phyloP scores from a whole-genome alignment of 1,140 invertebrate species.

The Anastatus disparis region DNA sequence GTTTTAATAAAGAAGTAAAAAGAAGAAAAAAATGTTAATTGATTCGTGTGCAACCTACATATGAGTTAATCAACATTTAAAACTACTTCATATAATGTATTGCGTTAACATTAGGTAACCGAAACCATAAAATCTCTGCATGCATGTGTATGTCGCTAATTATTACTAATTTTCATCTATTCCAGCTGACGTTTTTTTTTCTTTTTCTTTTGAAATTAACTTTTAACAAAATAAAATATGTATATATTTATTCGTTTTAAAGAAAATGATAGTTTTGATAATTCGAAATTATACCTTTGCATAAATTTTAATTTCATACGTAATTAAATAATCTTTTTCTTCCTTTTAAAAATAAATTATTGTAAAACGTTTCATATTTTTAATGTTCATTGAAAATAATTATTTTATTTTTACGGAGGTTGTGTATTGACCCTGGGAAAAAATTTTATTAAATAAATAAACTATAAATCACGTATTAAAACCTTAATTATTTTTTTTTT shows the following conservation, averaged over 20 bases:
- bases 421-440: no score
- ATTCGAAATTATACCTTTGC: not conserved
- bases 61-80: conserved; percentile 23
- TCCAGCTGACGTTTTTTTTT: not conserved
- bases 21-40: not conserved
- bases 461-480: no score
- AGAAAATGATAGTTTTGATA: not conserved
- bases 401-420: no score
- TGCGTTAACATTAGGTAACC: conserved; percentile 11
- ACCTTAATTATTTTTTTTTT: no score
- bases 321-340: no score
- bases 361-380: no score
- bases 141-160: not conserved
- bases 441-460: no score
- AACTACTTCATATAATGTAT: not conserved
- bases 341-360: no score
- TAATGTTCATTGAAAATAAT: no score
- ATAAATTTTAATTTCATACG: no score
- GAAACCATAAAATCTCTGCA: not conserved
- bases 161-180: conserved; percentile 7
- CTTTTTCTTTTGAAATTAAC: conserved; percentile 17
- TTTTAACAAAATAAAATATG: not conserved
- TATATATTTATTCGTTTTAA: no score
- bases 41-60: conserved; percentile 16
- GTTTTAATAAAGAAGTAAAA: no score